phyloP scores from a whole-genome alignment of 2,888 invertebrate species.

The Plutella xylostella region DNA sequence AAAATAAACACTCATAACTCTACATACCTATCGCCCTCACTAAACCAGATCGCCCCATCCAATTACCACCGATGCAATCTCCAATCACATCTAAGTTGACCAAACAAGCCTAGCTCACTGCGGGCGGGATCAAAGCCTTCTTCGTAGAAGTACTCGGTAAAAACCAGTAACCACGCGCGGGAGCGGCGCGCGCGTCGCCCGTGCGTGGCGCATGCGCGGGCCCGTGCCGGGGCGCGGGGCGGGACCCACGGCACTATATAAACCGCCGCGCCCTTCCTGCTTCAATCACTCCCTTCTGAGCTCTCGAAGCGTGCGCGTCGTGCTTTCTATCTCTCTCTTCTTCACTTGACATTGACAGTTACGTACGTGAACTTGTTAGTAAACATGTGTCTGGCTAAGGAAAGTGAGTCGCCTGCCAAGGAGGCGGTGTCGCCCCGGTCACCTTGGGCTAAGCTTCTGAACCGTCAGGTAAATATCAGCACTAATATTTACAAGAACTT shows the following conservation, averaged over 20 bases:
- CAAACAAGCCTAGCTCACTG: not conserved
- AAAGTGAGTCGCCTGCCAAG: constrained; percentile 53
- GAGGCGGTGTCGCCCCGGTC: constrained; percentile 60
- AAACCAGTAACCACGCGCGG: constrained; percentile 54
- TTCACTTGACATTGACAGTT: not conserved
- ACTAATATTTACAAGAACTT: not conserved
- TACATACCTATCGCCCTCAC: too few relatives aligned
- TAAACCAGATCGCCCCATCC: not conserved
- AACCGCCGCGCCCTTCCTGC: constrained; percentile 52
- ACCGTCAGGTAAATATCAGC: constrained; percentile 62
- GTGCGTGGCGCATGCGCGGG: constrained; percentile 35
- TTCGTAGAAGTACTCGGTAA: constrained; percentile 57
- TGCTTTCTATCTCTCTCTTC: not conserved
- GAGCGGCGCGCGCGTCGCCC: constrained; percentile 39
- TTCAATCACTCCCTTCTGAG: constrained; percentile 57
- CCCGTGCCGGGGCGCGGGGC: constrained; percentile 26
- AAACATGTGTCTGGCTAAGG: constrained; percentile 69
- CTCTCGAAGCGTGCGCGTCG: constrained; percentile 49
- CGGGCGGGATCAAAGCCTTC: constrained; percentile 54
- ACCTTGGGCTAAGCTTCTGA: constrained; percentile 68
- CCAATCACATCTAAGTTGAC: constrained; percentile 17
- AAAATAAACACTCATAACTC: too few relatives aligned
- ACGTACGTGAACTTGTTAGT: constrained; percentile 21
- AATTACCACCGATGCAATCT: constrained; percentile 3
- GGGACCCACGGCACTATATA: constrained; percentile 36